These are phyloP conservation scores for Eulemur macaco DNA, from an alignment of 2,113 vertebrate genomes.

Conservation along the genomic window DNA sequence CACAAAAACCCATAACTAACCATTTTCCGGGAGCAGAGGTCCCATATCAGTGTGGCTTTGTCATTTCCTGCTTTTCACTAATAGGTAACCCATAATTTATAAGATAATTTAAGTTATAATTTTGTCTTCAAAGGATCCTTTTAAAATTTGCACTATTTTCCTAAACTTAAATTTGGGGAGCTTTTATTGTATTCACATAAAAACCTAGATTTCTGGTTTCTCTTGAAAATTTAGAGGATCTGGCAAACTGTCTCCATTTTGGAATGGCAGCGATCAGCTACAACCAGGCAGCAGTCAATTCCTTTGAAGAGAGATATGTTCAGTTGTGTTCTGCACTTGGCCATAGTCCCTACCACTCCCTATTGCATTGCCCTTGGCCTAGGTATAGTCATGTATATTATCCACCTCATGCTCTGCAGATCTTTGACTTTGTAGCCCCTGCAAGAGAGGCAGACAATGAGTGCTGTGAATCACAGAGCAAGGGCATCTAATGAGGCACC, in stretches of 20 bases:
- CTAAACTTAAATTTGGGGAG: not conserved
- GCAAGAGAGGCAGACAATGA: not conserved
- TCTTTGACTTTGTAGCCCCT: not conserved
- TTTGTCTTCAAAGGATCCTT: not conserved
- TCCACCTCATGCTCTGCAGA: not conserved
- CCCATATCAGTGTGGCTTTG: not conserved
- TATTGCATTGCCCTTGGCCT: not conserved
- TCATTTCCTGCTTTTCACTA: not conserved
- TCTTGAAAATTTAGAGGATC: not conserved
- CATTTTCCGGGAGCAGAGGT: not conserved
- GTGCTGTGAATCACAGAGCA: not conserved
- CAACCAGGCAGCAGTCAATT: not conserved
- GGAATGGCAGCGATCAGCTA: not conserved
- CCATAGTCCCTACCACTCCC: not conserved
- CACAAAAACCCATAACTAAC: not conserved
- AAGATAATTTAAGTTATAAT: not conserved
- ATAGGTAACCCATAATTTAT: not conserved
- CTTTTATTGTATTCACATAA: not conserved
- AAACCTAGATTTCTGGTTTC: conserved; percentile 12
- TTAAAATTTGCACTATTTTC: not conserved
- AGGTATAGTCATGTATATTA: not conserved
- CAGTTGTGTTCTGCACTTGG: not conserved
- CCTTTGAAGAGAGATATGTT: not conserved
- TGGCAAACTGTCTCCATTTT: not conserved
- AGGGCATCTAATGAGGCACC: not conserved